These are phyloP conservation scores for Pempheris klunzingeri DNA, from an alignment of 2,797 vertebrate species.

Conservation along the genomic window DNA sequence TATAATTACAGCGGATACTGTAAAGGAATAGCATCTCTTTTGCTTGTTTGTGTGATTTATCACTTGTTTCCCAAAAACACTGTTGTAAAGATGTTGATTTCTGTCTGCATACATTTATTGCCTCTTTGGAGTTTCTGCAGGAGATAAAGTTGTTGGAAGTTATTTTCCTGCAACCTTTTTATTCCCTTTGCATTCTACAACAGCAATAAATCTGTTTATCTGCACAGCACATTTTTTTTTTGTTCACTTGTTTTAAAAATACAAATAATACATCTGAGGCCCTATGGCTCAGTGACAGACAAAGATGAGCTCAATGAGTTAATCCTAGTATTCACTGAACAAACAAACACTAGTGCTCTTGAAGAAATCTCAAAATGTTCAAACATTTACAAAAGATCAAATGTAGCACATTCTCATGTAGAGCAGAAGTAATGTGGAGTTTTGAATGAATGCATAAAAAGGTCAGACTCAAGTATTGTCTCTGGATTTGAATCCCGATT, in stretches of 20 bases:
- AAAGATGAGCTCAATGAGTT: not conserved
- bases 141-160: conserved; percentile 9
- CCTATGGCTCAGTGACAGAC: not conserved
- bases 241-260: not conserved
- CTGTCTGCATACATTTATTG: not conserved
- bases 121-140: conserved; percentile 7
- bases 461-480: conserved; percentile 8
- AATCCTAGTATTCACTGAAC: not conserved
- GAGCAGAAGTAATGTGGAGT: conserved; percentile 1
- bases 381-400: not conserved
- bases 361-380: not conserved
- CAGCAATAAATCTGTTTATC: conserved; percentile 6
- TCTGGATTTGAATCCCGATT: not conserved
- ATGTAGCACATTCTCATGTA: not conserved
- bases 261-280: not conserved
- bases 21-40: not conserved
- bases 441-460: conserved; percentile 35
- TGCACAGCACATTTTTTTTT: not conserved
- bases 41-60: not conserved
- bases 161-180: conserved; percentile 8
- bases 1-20: conserved; percentile 22
- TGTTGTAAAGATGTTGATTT: not conserved
- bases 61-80: not conserved
- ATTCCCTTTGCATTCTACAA: not conserved
- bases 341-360: conserved; percentile 2